phyloP scores from a whole-genome alignment of 1,140 invertebrate species.

The Drosophila bipectinata region DNA sequence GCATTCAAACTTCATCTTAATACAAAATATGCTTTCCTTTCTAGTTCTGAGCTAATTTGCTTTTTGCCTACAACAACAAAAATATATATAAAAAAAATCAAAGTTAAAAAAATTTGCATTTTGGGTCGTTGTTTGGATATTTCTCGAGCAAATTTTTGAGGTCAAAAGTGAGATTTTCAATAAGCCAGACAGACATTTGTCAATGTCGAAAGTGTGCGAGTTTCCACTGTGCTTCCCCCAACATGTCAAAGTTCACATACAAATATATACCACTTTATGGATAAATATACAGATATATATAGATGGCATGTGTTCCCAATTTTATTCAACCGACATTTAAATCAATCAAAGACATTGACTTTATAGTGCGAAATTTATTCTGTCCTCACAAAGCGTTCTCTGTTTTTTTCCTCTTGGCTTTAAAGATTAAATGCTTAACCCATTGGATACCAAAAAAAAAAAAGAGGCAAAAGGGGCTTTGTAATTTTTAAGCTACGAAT shows the following conservation, averaged over 20 bases:
- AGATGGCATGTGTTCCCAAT: slow-evolving; percentile 30
- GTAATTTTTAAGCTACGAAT: slow-evolving; percentile 1
- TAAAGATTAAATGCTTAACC: slow-evolving; percentile 4
- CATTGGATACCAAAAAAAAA: not conserved
- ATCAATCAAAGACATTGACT: slow-evolving; percentile 36
- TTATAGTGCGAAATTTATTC: slow-evolving; percentile 24
- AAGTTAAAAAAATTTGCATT: slow-evolving; percentile 67
- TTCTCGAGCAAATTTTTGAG: slow-evolving; percentile 50
- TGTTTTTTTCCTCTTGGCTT: not conserved
- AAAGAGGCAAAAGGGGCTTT: not conserved
- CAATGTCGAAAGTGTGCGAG: slow-evolving; percentile 46
- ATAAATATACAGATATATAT: not conserved
- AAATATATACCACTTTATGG: slow-evolving; percentile 3
- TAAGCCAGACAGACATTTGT: slow-evolving; percentile 56
- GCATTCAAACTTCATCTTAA: not conserved
- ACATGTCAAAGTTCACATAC: slow-evolving; percentile 36
- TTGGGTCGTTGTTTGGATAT: slow-evolving; percentile 49
- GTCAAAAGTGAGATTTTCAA: slow-evolving; percentile 74
- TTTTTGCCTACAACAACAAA: slow-evolving; percentile 2
- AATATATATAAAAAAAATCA: slow-evolving; percentile 9
- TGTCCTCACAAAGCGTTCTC: not conserved
- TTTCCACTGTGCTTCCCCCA: slow-evolving; percentile 18
- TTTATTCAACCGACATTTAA: slow-evolving; percentile 20
- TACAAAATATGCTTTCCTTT: not conserved
- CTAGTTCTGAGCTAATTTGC: slow-evolving; percentile 5